Conservation (phyloP, 1,140 invertebrate genomes). For the Apis florea region DNA sequence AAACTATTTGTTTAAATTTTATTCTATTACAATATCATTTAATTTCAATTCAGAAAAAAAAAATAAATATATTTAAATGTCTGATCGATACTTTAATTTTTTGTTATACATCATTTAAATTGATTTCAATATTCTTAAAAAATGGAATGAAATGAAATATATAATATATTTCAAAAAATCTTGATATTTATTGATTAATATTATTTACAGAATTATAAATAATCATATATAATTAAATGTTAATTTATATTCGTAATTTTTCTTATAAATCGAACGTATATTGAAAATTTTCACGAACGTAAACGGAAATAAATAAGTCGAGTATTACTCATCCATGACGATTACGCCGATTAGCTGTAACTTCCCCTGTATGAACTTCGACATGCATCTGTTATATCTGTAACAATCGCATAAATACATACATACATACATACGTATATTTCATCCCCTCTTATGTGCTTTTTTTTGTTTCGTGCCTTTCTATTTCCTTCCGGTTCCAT, state of each 20-base stretch:
- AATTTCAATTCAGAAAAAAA: background rate
- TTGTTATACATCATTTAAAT: too few species aligned
- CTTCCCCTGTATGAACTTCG: constrained; percentile 19
- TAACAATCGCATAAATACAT: constrained; percentile 29
- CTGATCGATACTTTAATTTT: too few species aligned
- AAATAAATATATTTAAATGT: background rate
- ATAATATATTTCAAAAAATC: background rate
- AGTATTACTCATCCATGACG: constrained; percentile 4
- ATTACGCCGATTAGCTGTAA: background rate
- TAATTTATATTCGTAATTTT: background rate
- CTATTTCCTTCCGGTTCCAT: constrained; percentile 80
- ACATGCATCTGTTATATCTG: constrained; percentile 19
- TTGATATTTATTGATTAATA: background rate
- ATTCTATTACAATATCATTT: background rate
- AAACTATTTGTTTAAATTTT: background rate
- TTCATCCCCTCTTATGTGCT: constrained; percentile 52
- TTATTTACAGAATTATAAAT: background rate
- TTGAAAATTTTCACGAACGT: background rate
- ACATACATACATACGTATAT: constrained; percentile 41
- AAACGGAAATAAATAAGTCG: background rate
- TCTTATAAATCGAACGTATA: background rate
- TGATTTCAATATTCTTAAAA: too few species aligned
- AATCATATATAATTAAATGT: background rate
- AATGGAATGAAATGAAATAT: background rate
- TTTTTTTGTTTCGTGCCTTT: constrained; percentile 68